phyloP scores from a whole-genome alignment of 2,888 invertebrate species.

The Odontocolon sp. region DNA sequence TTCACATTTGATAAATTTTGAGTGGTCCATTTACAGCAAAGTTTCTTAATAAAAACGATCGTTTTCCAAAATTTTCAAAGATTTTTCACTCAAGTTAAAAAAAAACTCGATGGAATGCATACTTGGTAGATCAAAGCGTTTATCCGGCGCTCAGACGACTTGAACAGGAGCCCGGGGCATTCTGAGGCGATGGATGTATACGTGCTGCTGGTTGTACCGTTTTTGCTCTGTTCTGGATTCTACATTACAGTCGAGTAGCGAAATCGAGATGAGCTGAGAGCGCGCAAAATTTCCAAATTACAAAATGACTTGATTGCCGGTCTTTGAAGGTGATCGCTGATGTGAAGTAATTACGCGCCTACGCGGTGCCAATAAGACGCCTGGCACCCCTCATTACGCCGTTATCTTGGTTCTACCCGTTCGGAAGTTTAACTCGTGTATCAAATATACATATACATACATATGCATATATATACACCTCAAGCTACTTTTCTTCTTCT shows the following conservation, averaged over 20 bases:
- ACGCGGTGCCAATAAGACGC: slow-evolving; percentile 68
- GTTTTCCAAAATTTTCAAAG: no score
- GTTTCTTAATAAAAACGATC: not conserved
- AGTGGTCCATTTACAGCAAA: no score
- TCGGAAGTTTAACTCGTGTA: slow-evolving; percentile 38
- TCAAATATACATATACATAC: no score
- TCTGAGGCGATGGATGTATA: not conserved
- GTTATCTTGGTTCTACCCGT: slow-evolving; percentile 44
- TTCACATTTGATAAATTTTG: no score
- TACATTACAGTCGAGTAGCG: no score
- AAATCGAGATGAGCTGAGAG: slow-evolving; percentile 27
- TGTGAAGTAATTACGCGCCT: slow-evolving; percentile 70
- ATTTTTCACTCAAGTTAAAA: not conserved
- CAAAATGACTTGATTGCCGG: slow-evolving; percentile 73
- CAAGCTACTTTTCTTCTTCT: slow-evolving; percentile 14
- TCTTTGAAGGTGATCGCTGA: slow-evolving; percentile 60
- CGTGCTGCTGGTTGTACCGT: slow-evolving; percentile 4
- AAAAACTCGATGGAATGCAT: not conserved
- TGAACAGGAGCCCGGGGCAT: slow-evolving; percentile 11
- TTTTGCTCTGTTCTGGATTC: no score
- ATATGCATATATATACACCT: slow-evolving; percentile 4
- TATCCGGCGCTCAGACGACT: slow-evolving; percentile 21
- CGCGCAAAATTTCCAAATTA: slow-evolving; percentile 70
- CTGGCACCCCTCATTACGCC: slow-evolving; percentile 63
- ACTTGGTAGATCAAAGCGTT: slow-evolving; percentile 16